phyloP scores from a whole-genome alignment of 2,113 vertebrate genomes.

The Eulemur rufifrons region DNA sequence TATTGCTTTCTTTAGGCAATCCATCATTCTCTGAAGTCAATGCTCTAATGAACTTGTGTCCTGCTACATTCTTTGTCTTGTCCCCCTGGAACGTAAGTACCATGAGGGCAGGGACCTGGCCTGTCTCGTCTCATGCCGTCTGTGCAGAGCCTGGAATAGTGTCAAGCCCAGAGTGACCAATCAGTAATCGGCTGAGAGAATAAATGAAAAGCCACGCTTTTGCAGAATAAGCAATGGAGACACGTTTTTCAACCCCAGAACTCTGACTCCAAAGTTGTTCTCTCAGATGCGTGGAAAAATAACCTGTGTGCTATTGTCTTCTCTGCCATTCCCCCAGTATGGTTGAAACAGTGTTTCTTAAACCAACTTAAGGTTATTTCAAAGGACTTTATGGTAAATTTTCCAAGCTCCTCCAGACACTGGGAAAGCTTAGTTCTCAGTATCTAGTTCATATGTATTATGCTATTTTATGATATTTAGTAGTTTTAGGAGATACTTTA shows the following conservation, averaged over 20 bases:
- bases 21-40: not conserved
- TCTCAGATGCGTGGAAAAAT: too few relatives aligned
- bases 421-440: not conserved
- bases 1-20: too few relatives aligned
- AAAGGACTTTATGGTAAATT: not conserved
- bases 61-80: accelerated
- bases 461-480: not conserved
- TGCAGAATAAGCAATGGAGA: not conserved
- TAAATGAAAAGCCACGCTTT: accelerated
- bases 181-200: accelerated
- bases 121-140: accelerated
- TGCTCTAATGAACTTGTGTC: not conserved
- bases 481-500: not conserved
- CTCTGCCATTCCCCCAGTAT: accelerated
- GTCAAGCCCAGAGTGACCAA: accelerated
- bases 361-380: not conserved
- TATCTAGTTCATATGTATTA: not conserved
- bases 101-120: not conserved
- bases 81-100: not conserved
- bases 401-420: not conserved
- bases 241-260: accelerated
- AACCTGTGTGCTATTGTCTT: accelerated
- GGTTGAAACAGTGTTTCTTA: not conserved
- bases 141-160: not conserved
- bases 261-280: not conserved